Percentiles rank a stretch among this genome's conserved stretches.
Evolutionary conservation across 2,797 vertebrate genomes (phyloP).

Genomic region (Petrocephalus schoutedeni): DNA sequence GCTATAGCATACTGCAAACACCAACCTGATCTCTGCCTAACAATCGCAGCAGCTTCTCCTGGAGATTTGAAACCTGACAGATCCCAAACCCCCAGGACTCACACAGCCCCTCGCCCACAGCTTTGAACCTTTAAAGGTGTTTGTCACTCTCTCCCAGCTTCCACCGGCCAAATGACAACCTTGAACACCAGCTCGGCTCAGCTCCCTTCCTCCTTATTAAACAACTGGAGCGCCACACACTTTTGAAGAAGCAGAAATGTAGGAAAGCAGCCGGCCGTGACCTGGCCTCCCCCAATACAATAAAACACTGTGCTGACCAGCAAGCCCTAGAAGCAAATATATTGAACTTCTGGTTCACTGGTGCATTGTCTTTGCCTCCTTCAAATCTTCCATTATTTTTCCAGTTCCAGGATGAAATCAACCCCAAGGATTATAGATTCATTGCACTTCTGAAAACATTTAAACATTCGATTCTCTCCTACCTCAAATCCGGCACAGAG

Average conservation of each 20-base stretch:
- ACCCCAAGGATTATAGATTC: neutral
- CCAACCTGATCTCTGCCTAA: neutral
- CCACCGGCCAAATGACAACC: neutral
- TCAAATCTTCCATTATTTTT: conserved; percentile 9
- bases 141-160: neutral
- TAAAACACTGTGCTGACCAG: neutral
- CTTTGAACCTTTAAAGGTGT: neutral
- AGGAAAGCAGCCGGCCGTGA: neutral
- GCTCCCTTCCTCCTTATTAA: neutral
- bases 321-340: neutral
- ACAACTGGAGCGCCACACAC: neutral
- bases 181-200: neutral
- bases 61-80: neutral
- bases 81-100: neutral
- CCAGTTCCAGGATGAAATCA: neutral
- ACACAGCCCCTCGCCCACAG: neutral
- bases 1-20: neutral
- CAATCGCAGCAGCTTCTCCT: neutral
- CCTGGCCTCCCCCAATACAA: neutral
- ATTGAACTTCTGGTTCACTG: neutral
- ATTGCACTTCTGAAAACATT: neutral
- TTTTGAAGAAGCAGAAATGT: conserved; percentile 1
- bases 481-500: neutral
- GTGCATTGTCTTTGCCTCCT: neutral
- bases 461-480: neutral